Evolutionary conservation across 2,113 vertebrate species (phyloP).

Genomic region (Phrynosoma platyrhinos): DNA sequence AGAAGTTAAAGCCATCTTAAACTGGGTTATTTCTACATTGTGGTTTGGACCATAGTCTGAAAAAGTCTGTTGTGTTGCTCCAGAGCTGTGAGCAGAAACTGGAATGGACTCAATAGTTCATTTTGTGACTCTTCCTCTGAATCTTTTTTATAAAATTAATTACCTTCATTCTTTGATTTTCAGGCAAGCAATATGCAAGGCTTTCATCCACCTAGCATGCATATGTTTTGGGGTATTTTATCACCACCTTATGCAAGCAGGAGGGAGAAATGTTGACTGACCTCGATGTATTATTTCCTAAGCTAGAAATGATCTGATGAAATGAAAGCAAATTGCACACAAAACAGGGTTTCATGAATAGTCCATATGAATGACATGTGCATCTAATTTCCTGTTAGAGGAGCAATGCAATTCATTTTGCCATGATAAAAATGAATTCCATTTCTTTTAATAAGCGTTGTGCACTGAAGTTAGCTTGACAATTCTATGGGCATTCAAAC

Average conservation of each 20-base stretch:
- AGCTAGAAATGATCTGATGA: background rate
- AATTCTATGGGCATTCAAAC: background rate
- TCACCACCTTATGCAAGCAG: background rate
- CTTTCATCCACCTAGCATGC: background rate
- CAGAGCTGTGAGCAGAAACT: background rate
- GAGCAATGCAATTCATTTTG: background rate
- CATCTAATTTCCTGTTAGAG: conserved; percentile 16
- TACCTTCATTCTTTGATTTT: background rate
- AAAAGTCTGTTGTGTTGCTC: background rate
- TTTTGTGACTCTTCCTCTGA: background rate
- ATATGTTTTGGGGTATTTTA: background rate
- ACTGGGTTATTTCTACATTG: too few species aligned
- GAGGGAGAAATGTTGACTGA: background rate
- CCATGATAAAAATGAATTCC: background rate
- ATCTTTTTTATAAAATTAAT: background rate
- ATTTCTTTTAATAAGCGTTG: background rate
- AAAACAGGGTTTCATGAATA: background rate
- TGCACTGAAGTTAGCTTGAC: background rate
- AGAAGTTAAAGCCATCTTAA: too few species aligned
- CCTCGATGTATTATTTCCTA: background rate
- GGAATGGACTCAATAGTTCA: background rate
- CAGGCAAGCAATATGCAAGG: background rate
- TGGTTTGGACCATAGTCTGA: background rate
- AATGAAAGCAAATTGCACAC: background rate
- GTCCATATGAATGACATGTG: background rate